Evolutionary conservation across 2,113 vertebrate species (phyloP), one percentile per base, ranked within the genome.

Genomic region (Muscicapa adusta): DNA sequence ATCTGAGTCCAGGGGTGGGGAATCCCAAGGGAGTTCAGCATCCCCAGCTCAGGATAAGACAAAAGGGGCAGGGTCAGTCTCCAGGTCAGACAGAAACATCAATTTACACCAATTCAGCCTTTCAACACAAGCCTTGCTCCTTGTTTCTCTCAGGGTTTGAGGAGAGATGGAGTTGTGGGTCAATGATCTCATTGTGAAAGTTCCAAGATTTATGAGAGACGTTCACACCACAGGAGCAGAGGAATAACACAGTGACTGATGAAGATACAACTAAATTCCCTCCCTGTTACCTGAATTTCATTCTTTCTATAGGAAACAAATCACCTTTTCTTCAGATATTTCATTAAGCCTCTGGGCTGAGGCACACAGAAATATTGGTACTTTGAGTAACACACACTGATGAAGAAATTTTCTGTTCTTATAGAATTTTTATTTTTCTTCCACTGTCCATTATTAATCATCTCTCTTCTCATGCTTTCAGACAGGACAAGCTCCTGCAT

Each of bases 201-300:
- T n/a, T 48, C n/a, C 56, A 77, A 54, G 75, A 43, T 33, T 83
- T 54, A 26, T 0, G 45, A 53, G 36, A 66, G 36, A 66, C 62
- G 50, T 9, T 61, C 50, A 80, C 36, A 29, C 17, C 4, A 0
- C 3, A 47, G 67, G 42, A 92, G 56, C 31, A 61, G n/a, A 77
- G 50, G 42, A 80, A 25, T 51, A 7, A 58, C 72, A 33, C 70
- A 68, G 28, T n/a, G 14, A 36, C 58, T 40, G 36, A 73, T 42
- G 42, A 53, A 83, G 56, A 40, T 0, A 19, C 9, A n/a, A 1
- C 4, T 15, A 5, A 82, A n/a, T 8, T 50, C 6, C 13, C 18
- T 16, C 3, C 23, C 51, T n/a, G 43, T 4, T 82, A 91, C 14
- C 29, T 51, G 14, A 50, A 15, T 31, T 50, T 43, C 43, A 40